Conservation (phyloP, 2,888 invertebrate genomes). For the Chrysopilus asiliformis region DNA sequence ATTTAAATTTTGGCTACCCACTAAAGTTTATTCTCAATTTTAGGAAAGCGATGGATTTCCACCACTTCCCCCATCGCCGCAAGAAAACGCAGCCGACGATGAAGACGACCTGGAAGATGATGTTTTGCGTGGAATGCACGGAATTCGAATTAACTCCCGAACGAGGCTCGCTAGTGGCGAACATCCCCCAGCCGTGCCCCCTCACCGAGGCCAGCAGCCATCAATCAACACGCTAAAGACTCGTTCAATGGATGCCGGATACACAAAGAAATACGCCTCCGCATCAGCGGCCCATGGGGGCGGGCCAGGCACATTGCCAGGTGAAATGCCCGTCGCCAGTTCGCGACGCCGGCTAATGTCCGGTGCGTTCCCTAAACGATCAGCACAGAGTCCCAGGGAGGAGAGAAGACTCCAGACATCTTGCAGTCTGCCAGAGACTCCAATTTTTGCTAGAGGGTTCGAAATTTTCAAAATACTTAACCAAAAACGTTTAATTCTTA, state of each 20-base stretch:
- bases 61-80: conserved; percentile 71
- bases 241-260: conserved; percentile 73
- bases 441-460: conserved; percentile 66
- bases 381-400: conserved; percentile 44
- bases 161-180: conserved; percentile 17
- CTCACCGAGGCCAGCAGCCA: conserved; percentile 45
- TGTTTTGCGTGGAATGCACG: conserved; percentile 14
- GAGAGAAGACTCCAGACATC: conserved; percentile 63
- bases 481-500: neutral
- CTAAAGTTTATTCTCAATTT: conserved; percentile 8
- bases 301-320: conserved; percentile 54
- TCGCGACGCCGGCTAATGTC: conserved; percentile 34
- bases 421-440: conserved; percentile 78
- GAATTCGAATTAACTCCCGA: conserved; percentile 13
- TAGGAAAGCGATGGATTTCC: conserved; percentile 44
- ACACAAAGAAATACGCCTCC: conserved; percentile 44
- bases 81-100: conserved; percentile 51
- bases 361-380: conserved; percentile 35
- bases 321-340: conserved; percentile 46
- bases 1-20: too few species aligned
- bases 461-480: neutral
- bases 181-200: conserved; percentile 57
- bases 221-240: conserved; percentile 62
- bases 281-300: conserved; percentile 40
- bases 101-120: conserved; percentile 19